phyloP scores from a whole-genome alignment of 2,888 invertebrate genomes.

The Drosophila buzzatii region DNA sequence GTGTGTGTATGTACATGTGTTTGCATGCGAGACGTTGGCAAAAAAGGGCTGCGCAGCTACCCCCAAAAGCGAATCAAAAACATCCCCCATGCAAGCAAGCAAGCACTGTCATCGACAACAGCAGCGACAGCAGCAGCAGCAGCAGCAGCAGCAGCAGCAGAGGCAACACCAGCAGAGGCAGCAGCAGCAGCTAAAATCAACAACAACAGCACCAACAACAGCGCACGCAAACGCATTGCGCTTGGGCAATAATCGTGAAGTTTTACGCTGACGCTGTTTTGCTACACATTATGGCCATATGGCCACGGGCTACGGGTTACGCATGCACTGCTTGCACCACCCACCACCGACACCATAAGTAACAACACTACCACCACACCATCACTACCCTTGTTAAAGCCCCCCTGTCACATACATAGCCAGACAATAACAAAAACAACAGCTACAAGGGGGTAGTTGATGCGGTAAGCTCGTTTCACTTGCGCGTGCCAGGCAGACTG shows the following conservation, averaged over 20 bases:
- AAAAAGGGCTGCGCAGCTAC: slow-evolving; percentile 59
- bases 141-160: neutral
- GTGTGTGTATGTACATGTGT: slow-evolving; percentile 2
- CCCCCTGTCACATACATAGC: slow-evolving; percentile 9
- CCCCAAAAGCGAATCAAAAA: slow-evolving; percentile 49
- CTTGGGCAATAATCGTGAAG: slow-evolving; percentile 37
- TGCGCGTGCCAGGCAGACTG: slow-evolving; percentile 61
- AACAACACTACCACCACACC: neutral
- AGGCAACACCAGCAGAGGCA: neutral
- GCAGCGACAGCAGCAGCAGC: neutral
- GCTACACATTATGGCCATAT: slow-evolving; percentile 34
- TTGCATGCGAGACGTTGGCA: slow-evolving; percentile 18
- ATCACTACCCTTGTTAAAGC: slow-evolving; percentile 7
- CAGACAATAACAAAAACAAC: neutral
- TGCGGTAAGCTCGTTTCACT: slow-evolving; percentile 63
- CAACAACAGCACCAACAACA: slow-evolving; percentile 38
- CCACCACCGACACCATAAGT: slow-evolving; percentile 31
- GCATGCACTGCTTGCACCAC: slow-evolving; percentile 72
- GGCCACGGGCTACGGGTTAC: slow-evolving; percentile 65
- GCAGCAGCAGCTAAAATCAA: slow-evolving; percentile 1
- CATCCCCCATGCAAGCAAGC: slow-evolving; percentile 46
- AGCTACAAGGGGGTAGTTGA: slow-evolving; percentile 26
- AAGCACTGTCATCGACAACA: slow-evolving; percentile 11
- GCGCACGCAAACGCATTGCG: slow-evolving; percentile 59
- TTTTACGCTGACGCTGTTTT: slow-evolving; percentile 21